These are phyloP conservation scores for Phoeniculus purpureus DNA, from an alignment of 2,797 vertebrate genomes.

Conservation along the genomic window DNA sequence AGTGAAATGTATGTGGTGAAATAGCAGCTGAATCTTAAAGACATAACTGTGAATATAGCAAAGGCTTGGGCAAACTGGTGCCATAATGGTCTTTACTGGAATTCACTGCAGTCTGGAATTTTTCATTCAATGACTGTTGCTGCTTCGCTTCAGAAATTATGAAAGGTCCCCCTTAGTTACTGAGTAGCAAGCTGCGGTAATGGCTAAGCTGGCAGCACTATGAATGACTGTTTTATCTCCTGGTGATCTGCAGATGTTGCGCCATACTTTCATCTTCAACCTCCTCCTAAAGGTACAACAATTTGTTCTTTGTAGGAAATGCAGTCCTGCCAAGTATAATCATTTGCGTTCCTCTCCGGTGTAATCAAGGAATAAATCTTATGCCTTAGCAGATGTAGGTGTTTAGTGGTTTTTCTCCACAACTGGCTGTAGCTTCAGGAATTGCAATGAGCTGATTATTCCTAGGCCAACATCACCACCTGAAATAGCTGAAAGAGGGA, in stretches of 20 bases:
- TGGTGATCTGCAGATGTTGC: neutral
- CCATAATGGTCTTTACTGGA: neutral
- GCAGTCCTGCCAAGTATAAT: neutral
- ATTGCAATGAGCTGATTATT: neutral
- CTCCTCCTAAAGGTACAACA: neutral
- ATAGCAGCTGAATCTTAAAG: neutral
- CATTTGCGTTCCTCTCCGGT: neutral
- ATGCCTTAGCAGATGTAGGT: neutral
- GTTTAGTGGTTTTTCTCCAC: neutral
- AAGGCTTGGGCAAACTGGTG: neutral
- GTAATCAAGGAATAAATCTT: neutral
- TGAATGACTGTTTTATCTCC: neutral
- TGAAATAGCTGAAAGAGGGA: neutral
- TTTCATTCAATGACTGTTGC: neutral
- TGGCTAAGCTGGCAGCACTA: neutral
- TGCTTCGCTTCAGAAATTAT: neutral
- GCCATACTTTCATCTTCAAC: neutral
- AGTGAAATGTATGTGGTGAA: neutral
- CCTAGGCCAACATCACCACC: neutral
- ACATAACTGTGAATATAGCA: neutral
- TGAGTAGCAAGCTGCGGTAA: neutral
- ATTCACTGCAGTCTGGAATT: neutral
- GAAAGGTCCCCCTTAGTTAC: neutral
- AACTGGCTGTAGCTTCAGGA: neutral
- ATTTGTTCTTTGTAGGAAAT: neutral